These are phyloP conservation scores for Saccopteryx bilineata DNA, from an alignment of 2,113 vertebrate species.

Conservation along the genomic window DNA sequence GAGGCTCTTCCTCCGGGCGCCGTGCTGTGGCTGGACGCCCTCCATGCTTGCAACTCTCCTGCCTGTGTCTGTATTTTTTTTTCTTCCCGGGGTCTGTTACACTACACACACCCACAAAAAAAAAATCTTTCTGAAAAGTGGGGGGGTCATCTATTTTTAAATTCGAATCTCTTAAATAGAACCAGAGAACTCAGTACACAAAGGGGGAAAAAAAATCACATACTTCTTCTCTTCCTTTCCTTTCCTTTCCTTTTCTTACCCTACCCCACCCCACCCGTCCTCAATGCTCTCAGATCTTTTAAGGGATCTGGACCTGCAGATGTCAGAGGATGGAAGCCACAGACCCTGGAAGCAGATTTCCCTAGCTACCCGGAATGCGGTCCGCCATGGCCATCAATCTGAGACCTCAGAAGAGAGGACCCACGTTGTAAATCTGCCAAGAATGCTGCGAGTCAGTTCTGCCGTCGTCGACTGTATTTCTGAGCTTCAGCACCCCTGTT, in stretches of 20 bases:
- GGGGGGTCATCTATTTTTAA: neutral
- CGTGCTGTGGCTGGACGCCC: accelerated
- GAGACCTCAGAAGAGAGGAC: neutral
- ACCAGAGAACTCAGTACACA: neutral
- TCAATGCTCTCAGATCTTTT: neutral
- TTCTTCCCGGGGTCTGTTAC: neutral
- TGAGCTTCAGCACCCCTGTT: neutral
- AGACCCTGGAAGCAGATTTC: neutral
- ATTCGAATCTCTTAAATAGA: slow-evolving; percentile 31
- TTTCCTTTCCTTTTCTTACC: accelerated
- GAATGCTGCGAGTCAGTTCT: neutral
- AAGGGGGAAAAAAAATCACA: neutral
- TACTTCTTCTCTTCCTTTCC: neutral
- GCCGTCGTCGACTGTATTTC: neutral
- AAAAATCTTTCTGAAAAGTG: slow-evolving; percentile 38
- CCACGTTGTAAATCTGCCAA: neutral
- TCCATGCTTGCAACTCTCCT: neutral
- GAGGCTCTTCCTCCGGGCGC: neutral
- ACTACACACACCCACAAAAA: neutral
- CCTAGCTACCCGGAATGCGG: neutral
- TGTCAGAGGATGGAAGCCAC: neutral
- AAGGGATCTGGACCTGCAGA: neutral
- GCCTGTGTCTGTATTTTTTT: neutral
- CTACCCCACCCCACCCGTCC: no score
- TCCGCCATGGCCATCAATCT: accelerated